A percentile compares a stretch with the other conserved stretches of the same genome.
Conservation (phyloP, 2,797 vertebrate genomes). For the Halcyon leucocephala region DNA sequence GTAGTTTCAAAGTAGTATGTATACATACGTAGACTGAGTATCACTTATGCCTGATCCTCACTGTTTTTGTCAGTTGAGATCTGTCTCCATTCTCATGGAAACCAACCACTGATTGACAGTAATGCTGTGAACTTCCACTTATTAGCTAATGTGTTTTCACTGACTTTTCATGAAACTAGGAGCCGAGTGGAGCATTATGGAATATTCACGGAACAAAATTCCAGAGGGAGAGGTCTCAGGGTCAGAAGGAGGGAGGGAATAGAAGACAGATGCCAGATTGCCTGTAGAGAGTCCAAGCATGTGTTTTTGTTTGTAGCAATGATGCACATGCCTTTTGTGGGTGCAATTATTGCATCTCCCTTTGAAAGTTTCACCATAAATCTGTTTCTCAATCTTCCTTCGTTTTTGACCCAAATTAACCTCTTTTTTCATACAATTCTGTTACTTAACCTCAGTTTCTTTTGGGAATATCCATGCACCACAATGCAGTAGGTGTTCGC, state of each 20-base stretch:
- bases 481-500: background rate
- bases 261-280: slow-evolving; percentile 68
- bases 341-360: slow-evolving; percentile 65
- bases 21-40: slow-evolving; percentile 5
- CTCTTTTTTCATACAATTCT: slow-evolving; percentile 7
- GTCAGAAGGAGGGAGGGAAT: slow-evolving; percentile 68
- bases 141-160: slow-evolving; percentile 37
- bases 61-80: slow-evolving; percentile 49
- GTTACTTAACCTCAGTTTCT: background rate
- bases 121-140: slow-evolving; percentile 64
- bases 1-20: slow-evolving; percentile 23
- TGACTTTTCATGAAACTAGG: slow-evolving; percentile 61
- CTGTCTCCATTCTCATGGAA: slow-evolving; percentile 63
- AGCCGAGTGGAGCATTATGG: slow-evolving; percentile 32
- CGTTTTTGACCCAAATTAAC: slow-evolving; percentile 70
- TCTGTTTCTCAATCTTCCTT: slow-evolving; percentile 64
- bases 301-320: slow-evolving; percentile 72
- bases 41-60: slow-evolving; percentile 31
- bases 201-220: slow-evolving; percentile 71
- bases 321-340: slow-evolving; percentile 69
- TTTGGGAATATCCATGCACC: background rate
- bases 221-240: slow-evolving; percentile 61
- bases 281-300: slow-evolving; percentile 71
- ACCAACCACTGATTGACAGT: slow-evolving; percentile 64
- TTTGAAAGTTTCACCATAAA: slow-evolving; percentile 72